These are phyloP conservation scores for Heliconius cydno DNA, from an alignment of 2,888 invertebrate genomes.

Conservation along the genomic window DNA sequence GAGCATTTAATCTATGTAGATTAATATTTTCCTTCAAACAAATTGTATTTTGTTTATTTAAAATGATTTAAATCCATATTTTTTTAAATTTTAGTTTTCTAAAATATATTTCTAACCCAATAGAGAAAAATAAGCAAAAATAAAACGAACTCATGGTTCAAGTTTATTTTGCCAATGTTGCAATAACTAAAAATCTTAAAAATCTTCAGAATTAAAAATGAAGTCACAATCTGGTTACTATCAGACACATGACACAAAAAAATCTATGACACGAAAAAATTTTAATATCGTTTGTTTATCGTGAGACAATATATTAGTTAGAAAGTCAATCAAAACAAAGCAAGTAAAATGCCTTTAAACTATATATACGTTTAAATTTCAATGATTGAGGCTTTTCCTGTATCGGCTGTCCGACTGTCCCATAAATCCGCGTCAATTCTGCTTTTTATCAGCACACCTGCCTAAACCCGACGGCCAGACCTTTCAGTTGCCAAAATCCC, in stretches of 20 bases:
- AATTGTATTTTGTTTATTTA: not conserved
- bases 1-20: not conserved
- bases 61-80: too few species aligned
- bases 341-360: not conserved
- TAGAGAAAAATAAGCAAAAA: not conserved
- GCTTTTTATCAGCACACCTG: constrained; percentile 35
- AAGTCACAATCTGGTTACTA: not conserved
- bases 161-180: not conserved
- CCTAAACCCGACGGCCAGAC: constrained; percentile 28
- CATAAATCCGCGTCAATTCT: constrained; percentile 35
- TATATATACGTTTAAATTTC: constrained; percentile 22
- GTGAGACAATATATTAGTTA: not conserved
- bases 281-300: not conserved
- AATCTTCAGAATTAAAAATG: too few species aligned
- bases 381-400: constrained; percentile 31
- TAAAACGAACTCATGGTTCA: not conserved
- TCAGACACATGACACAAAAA: not conserved
- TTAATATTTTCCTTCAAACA: not conserved
- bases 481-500: constrained; percentile 28
- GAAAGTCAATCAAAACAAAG: not conserved
- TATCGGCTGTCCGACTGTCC: constrained; percentile 31
- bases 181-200: too few species aligned
- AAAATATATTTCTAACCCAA: not conserved
- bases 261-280: not conserved
- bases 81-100: too few species aligned